Conservation (phyloP, 2,113 vertebrate species). For the Halcyon senegalensis region DNA sequence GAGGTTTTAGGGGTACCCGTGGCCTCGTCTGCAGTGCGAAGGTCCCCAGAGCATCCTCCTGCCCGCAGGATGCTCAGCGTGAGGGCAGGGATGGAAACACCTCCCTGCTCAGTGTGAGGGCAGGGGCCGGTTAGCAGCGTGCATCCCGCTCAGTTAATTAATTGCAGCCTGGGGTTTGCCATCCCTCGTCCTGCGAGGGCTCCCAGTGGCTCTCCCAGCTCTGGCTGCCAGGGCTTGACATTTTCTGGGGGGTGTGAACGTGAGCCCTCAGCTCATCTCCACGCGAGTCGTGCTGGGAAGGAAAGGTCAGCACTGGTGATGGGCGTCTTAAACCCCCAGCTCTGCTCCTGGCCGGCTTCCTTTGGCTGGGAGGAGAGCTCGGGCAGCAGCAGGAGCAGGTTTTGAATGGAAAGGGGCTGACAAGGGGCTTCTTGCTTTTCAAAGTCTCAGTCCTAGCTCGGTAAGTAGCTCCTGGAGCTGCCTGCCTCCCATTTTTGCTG, state of each 20-base stretch:
- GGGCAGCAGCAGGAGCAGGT: neutral
- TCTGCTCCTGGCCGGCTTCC: neutral
- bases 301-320: neutral
- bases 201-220: neutral
- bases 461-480: neutral
- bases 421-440: neutral
- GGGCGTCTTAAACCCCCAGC: neutral
- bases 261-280: neutral
- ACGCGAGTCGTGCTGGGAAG: neutral
- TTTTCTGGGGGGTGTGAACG: neutral
- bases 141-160: neutral
- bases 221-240: conserved; percentile 27
- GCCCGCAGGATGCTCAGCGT: neutral
- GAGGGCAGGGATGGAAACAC: neutral
- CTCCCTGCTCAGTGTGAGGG: neutral
- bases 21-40: neutral
- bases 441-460: neutral
- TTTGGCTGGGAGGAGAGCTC: neutral
- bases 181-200: neutral
- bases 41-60: neutral
- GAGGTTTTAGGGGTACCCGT: neutral
- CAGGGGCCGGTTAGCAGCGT: neutral
- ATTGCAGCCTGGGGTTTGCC: conserved; percentile 11
- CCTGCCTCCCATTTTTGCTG: neutral
- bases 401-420: neutral